Conservation (phyloP, 1,140 invertebrate species). For the Agrypnia vestita region DNA sequence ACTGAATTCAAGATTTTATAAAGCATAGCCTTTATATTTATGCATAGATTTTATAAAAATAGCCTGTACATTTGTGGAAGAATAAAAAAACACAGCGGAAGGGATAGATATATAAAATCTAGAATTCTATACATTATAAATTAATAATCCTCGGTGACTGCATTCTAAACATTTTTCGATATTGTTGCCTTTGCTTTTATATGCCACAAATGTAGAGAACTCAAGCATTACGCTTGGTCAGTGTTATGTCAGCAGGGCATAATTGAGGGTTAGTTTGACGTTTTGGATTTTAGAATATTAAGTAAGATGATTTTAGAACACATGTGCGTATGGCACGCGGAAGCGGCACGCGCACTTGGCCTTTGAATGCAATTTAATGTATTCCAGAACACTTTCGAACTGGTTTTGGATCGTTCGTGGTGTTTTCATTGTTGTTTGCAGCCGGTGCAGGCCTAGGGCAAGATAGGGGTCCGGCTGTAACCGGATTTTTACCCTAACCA, state of each 20-base stretch:
- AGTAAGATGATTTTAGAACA: no score
- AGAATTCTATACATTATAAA: no score
- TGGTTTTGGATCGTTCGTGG: not conserved
- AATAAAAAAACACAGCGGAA: no score
- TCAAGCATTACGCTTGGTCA: conserved; percentile 33
- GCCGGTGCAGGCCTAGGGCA: conserved; percentile 7
- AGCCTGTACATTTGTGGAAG: no score
- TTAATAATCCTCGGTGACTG: no score
- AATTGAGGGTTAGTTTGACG: conserved; percentile 8
- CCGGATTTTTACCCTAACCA: conserved; percentile 22
- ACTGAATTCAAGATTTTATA: no score
- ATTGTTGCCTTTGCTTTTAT: no score
- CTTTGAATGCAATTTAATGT: conserved; percentile 17
- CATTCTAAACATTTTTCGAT: no score
- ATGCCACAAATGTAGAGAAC: not conserved
- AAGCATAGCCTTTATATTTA: no score
- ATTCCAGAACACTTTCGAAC: conserved; percentile 30
- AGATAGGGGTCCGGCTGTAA: not conserved
- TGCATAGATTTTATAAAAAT: no score
- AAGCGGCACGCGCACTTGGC: conserved; percentile 12
- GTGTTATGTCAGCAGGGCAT: not conserved
- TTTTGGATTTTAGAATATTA: conserved; percentile 19
- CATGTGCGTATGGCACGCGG: conserved; percentile 29
- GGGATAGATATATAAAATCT: no score
- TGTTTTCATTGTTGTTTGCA: not conserved